These are phyloP conservation scores for Papilio polytes DNA, from an alignment of 1,140 invertebrate genomes.

Conservation along the genomic window DNA sequence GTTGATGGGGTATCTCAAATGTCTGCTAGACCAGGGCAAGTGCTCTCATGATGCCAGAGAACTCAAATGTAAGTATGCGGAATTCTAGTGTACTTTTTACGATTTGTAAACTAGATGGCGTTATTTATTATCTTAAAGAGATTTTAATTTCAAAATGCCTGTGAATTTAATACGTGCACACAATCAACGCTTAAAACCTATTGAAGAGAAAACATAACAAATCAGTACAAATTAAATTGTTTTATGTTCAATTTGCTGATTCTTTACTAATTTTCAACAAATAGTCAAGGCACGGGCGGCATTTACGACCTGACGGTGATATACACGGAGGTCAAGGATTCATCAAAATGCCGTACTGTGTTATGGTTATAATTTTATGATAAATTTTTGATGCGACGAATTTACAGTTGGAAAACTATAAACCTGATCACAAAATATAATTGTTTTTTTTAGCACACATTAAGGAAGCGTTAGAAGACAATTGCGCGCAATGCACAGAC, in stretches of 20 bases:
- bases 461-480: constrained; percentile 44
- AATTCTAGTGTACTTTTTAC: not conserved
- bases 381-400: not conserved
- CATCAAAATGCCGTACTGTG: no score
- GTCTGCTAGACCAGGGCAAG: constrained; percentile 86
- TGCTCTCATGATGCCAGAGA: constrained; percentile 89
- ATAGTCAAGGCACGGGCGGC: no score
- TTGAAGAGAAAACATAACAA: no score
- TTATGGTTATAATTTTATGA: no score
- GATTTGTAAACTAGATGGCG: not conserved
- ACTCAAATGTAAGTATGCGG: constrained; percentile 86
- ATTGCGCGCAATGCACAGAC: constrained; percentile 86
- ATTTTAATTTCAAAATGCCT: no score
- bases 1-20: constrained; percentile 87
- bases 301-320: no score
- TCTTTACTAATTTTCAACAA: no score
- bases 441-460: constrained; percentile 27
- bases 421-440: not conserved
- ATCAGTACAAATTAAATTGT: no score
- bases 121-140: not conserved
- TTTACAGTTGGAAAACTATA: not conserved
- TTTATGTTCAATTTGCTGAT: no score
- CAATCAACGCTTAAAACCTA: no score
- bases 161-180: no score
- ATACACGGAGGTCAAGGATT: no score